These are phyloP conservation scores for Macaca fascicularis DNA, from an alignment of 2,113 vertebrate species.

Conservation along the genomic window T2T-MFA8v1.1 NC_088392.1:3425001-3425500, in stretches of 20 bases:
- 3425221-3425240: not conserved
- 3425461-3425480: not conserved
- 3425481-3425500: not conserved
- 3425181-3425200: not conserved
- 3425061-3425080: no score
- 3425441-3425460: not conserved
- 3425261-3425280: not conserved
- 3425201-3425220: not conserved
- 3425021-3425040: no score
- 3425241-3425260: not conserved
- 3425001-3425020: not conserved
- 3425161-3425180: not conserved
- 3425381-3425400: not conserved
- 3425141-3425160: not conserved
- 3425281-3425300: not conserved
- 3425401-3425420: not conserved
- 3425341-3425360: not conserved
- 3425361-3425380: not conserved
- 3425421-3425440: not conserved
- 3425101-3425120: no score
- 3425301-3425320: not conserved
- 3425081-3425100: not conserved
- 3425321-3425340: not conserved
- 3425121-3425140: no score
- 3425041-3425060: not conserved